Conservation (phyloP, 2,797 vertebrate species). For the Rhabdomys pumilio region DNA sequence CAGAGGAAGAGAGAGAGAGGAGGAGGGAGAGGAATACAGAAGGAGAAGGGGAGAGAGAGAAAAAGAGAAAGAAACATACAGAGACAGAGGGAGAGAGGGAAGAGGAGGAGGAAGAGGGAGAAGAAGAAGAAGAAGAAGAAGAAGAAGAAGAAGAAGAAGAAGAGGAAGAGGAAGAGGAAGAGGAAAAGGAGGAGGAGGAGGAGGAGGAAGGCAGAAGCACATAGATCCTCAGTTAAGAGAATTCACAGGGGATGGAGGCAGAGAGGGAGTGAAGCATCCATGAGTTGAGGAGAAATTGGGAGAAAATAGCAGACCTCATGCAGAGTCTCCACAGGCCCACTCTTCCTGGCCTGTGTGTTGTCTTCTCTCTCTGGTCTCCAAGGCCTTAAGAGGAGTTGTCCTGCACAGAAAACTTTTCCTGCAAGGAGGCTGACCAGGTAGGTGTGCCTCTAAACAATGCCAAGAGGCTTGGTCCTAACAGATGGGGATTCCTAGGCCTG, state of each 20-base stretch:
- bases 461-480: neutral
- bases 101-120: accelerated
- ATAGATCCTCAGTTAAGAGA: no score
- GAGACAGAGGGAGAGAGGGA: no score
- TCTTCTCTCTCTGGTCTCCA: neutral
- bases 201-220: neutral
- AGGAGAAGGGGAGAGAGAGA: neutral
- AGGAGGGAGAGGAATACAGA: neutral
- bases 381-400: accelerated
- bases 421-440: no score
- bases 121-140: no score
- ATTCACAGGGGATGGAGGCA: neutral
- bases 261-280: neutral
- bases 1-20: no score
- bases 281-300: neutral
- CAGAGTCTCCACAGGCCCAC: accelerated
- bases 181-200: neutral
- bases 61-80: neutral
- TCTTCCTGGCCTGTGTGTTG: accelerated
- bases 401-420: neutral
- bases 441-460: neutral
- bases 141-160: no score
- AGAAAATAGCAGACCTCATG: accelerated
- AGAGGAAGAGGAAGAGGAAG: neutral
- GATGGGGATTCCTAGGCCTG: neutral